phyloP scores from a whole-genome alignment of 92 coral and sea anemone genomes.

The Chrysogorgia sp. region DNA sequence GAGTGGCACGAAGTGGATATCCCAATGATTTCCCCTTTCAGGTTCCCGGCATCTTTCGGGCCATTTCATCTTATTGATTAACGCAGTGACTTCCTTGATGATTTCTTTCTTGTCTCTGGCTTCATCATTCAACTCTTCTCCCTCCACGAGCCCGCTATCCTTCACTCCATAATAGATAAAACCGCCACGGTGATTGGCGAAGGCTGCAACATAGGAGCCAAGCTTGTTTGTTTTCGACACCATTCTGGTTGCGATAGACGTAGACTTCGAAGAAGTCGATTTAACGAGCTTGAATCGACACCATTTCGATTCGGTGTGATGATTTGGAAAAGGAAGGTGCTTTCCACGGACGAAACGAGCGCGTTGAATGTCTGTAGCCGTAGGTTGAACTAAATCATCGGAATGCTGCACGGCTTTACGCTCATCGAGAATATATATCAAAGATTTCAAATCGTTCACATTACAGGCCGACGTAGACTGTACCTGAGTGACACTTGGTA shows the following conservation, averaged over 20 bases:
- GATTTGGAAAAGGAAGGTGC: too few relatives aligned
- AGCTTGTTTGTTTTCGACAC: slow-evolving; percentile 2
- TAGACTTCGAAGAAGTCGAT: neutral
- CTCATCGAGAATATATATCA: too few relatives aligned
- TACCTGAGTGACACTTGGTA: too few relatives aligned
- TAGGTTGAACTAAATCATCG: too few relatives aligned
- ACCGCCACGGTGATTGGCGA: slow-evolving; percentile 44
- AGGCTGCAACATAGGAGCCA: slow-evolving; percentile 27
- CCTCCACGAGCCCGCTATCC: slow-evolving; percentile 28
- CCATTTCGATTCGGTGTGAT: too few relatives aligned
- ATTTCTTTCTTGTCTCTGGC: neutral
- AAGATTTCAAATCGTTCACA: too few relatives aligned
- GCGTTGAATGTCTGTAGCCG: too few relatives aligned
- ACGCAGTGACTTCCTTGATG: too few relatives aligned
- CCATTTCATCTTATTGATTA: slow-evolving; percentile 36
- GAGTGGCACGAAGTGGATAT: slow-evolving; percentile 43
- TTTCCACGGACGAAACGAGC: too few relatives aligned
- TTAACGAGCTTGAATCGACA: neutral
- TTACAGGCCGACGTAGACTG: too few relatives aligned
- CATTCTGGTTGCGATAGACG: slow-evolving; percentile 19
- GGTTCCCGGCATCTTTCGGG: slow-evolving; percentile 30
- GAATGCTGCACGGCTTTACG: too few relatives aligned
- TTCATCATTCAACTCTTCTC: neutral
- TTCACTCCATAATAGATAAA: slow-evolving; percentile 29
- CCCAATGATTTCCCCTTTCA: slow-evolving; percentile 35